Base-by-base conservation (phyloP, 2,888 invertebrate genomes). In the Conops quadrifasciatus region DNA sequence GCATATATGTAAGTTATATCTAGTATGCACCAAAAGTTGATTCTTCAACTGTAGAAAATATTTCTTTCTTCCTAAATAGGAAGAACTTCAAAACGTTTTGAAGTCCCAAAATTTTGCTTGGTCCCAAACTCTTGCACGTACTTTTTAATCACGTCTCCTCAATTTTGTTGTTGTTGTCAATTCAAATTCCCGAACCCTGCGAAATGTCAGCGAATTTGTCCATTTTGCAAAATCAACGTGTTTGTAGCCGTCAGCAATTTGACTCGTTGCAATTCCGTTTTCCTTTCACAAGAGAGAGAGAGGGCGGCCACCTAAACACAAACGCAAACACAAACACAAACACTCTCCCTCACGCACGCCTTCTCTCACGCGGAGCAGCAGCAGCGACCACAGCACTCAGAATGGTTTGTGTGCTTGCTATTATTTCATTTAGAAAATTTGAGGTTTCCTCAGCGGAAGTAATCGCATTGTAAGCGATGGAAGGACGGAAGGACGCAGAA, bases 391-490 rank as follows among this genome's bases (percentile, higher is more conserved):
- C 7, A 26, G 28, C 43, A 66, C n/a, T 11, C 47, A 59, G 47
- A 47, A 59, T 67, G 67, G 28, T 67, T 59, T 59, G 67, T 60
- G 45, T 68, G 68, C 36, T 36, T 9, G 62, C 49, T 51, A 49
- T 62, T 68, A 68, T 68, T 68, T 68, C 68, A 68, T 62, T 68
- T 62, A 30, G 68, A 62, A 68, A 68, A 74, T 75, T 75, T 73
- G 74, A 72, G 75, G 74, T 74, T 76, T 73, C 73, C 71, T 71
- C 71, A 73, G 65, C 74, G 75, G 75, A 76, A 75, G 68, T 71
- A 74, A 74, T 74, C 73, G 72, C 72, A 71, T 74, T 76, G 72
- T 70, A 67, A 76, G 72, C 73, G 74, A n/a, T n/a, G n/a, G n/a
- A n/a, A n/a, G n/a, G 75, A 75, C 68, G 62, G 49, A 62, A 49